These are phyloP conservation scores for Hippocampus kuda DNA, from an alignment of 2,797 vertebrate genomes.

Conservation along the genomic window DNA sequence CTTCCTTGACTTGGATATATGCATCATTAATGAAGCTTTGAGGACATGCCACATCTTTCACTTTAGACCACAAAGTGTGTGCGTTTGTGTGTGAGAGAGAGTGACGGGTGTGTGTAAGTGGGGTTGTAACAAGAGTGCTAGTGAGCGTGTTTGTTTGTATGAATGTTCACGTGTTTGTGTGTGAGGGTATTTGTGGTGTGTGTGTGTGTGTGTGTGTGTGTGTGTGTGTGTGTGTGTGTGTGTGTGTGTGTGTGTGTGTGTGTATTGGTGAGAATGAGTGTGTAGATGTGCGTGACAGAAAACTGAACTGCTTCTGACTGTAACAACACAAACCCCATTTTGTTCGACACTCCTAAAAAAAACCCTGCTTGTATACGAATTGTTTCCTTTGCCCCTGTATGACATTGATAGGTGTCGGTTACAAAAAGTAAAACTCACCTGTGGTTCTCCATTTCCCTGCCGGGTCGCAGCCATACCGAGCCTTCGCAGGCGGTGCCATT, in stretches of 20 bases:
- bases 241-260: too few relatives aligned
- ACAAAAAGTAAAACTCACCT: conserved; percentile 48
- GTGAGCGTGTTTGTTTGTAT: too few relatives aligned
- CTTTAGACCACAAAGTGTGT: conserved; percentile 30
- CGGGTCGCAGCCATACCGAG: conserved; percentile 41
- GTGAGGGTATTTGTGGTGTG: neutral
- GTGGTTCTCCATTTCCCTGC: conserved; percentile 49
- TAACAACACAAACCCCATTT: neutral
- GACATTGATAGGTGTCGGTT: neutral
- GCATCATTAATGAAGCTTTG: conserved; percentile 54
- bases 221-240: too few relatives aligned
- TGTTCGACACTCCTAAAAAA: neutral
- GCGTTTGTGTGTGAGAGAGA: neutral
- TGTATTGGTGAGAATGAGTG: too few relatives aligned
- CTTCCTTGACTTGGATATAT: conserved; percentile 49
- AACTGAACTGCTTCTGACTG: too few relatives aligned
- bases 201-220: neutral
- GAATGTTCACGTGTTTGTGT: too few relatives aligned
- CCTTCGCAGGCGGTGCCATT: conserved; percentile 60
- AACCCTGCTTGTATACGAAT: neutral
- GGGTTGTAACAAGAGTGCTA: too few relatives aligned
- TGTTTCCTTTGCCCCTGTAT: neutral
- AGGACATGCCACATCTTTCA: conserved; percentile 51
- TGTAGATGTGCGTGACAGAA: neutral
- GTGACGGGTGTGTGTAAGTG: neutral